Evolutionary conservation across 2,113 vertebrate species (phyloP).

Genomic region (Charina bottae): DNA sequence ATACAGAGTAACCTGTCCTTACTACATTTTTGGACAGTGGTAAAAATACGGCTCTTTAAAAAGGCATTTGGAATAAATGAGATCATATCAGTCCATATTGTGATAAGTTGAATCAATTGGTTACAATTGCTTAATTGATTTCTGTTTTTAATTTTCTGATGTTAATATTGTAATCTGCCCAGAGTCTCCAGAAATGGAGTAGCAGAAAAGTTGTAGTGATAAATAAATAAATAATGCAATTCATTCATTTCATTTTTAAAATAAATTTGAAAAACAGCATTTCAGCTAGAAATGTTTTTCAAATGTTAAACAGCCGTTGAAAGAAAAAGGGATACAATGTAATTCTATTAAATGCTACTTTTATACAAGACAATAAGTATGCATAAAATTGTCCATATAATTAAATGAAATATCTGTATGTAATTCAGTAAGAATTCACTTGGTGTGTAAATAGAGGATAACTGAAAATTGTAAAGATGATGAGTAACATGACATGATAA

Average conservation of each 20-base stretch:
- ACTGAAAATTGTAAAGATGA: neutral
- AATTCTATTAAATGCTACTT: neutral
- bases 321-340: neutral
- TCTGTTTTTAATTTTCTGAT: too few relatives aligned
- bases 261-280: too few relatives aligned
- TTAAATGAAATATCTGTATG: neutral
- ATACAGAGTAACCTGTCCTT: too few relatives aligned
- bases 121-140: too few relatives aligned
- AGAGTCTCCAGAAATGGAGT: too few relatives aligned
- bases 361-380: neutral
- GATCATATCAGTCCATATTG: too few relatives aligned
- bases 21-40: too few relatives aligned
- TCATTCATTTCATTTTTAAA: neutral
- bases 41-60: too few relatives aligned
- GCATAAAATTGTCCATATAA: neutral
- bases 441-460: neutral
- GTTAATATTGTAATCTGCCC: too few relatives aligned
- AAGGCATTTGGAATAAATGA: too few relatives aligned
- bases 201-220: too few relatives aligned
- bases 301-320: constrained; percentile 1
- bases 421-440: constrained; percentile 30
- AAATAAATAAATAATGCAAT: neutral
- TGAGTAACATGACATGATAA: neutral
- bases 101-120: too few relatives aligned
- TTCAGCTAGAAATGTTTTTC: neutral